Percentiles rank a stretch among this genome's conserved stretches.
These are phyloP conservation scores for Tauraco hartlaubi DNA, from an alignment of 2,797 vertebrate genomes.

Conservation along the genomic window DNA sequence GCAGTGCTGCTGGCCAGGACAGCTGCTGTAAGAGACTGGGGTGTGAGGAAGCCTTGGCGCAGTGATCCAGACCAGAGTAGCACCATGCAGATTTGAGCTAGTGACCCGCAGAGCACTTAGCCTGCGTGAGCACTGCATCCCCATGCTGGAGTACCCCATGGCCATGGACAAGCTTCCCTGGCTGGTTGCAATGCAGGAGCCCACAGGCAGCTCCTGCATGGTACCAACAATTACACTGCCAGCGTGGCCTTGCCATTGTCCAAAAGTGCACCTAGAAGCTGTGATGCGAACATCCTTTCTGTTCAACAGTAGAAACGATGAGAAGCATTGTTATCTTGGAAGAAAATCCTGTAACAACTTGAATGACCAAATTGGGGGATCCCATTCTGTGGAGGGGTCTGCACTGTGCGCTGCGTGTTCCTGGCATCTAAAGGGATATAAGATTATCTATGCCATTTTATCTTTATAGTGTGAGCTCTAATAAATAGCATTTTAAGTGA, in stretches of 20 bases:
- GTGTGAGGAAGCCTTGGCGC: background rate
- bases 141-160: fast-evolving
- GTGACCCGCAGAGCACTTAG: fast-evolving
- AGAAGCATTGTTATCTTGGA: background rate
- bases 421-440: background rate
- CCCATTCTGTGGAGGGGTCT: background rate
- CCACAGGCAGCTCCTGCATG: background rate
- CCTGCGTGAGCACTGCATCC: background rate
- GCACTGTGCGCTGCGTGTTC: fast-evolving
- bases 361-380: background rate
- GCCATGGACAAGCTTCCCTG: fast-evolving
- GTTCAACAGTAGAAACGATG: background rate
- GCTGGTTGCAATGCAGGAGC: background rate
- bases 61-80: background rate
- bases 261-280: background rate
- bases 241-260: background rate
- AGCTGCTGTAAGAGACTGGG: background rate
- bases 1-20: background rate
- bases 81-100: background rate
- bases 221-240: background rate
- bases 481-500: background rate
- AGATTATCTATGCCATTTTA: background rate
- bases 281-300: background rate
- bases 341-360: background rate
- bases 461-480: background rate